Base-by-base conservation (phyloP, 1,140 invertebrate species). In the Polyergus mexicanus region DNA sequence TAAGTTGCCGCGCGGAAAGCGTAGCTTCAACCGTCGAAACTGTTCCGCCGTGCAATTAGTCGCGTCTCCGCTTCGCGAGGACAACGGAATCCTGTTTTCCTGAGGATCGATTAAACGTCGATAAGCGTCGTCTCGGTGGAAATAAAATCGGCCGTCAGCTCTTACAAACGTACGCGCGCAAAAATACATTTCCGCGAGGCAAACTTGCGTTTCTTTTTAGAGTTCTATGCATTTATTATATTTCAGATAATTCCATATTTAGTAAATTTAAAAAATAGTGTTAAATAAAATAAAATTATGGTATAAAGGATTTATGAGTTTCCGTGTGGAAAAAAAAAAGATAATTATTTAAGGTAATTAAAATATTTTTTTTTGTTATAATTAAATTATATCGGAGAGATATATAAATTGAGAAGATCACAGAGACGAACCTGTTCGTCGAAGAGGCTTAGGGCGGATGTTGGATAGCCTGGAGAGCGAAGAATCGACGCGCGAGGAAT, bases 1-100 rank as follows among this genome's bases (percentile, higher is more conserved):
- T 93, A 93, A 94, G 88, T 91, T 84, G 74, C 22, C 86, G 86
- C 56, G 84, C 69, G 75, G 63, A n/a, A n/a, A 47, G 54, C 44
- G 68, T 60, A 80, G 75, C 54, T 75, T 85, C 83, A 66, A 81
- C 83, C 78, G 60, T 84, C 85, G 65, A 75, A 74, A 78, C 62
- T 44, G 65, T 22, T 68, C n/a, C 66, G 47, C 41, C 41, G 16
- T 1, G 51, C 74, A 87, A 89, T 89, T 89, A 89, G 76, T 47
- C 75, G 74, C 56, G 54, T 51, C 8, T 80, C 68, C 54, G 78
- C 8, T 69, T 56, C 25, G 78, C 5, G 54, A 60, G 68, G 13
- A 74, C 63, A 44, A 35, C 44, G 66, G 35, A 47, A 74, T 58
- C 11, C 38, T 56, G 62, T 28, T 32, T 47, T 62, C n/a, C 66